Conservation (phyloP, 1,140 invertebrate genomes). For the Penaeus japonicus region DNA sequence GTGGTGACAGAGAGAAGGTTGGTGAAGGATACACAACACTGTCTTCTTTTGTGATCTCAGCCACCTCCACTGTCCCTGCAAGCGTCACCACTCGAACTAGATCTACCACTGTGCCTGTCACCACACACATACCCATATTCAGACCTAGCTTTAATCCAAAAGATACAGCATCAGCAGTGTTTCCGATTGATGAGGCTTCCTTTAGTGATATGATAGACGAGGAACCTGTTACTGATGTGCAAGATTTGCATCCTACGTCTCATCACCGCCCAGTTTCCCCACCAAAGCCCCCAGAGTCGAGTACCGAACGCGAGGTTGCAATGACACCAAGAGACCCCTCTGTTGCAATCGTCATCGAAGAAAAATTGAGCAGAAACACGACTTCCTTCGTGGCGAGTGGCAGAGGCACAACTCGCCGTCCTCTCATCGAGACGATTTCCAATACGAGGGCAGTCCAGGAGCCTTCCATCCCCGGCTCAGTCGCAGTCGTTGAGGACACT, state of each 20-base stretch:
- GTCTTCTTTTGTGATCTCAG: background rate
- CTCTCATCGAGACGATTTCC: conserved; percentile 18
- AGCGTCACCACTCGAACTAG: conserved; percentile 46
- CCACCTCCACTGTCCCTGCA: conserved; percentile 35
- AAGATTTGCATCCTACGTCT: conserved; percentile 19
- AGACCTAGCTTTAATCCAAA: background rate
- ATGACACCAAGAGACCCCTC: background rate
- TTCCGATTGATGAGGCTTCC: background rate
- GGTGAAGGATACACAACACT: background rate
- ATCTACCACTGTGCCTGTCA: conserved; percentile 45
- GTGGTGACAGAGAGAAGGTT: background rate
- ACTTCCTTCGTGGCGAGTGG: no score
- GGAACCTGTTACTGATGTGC: background rate
- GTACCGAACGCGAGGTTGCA: no score
- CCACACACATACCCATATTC: conserved; percentile 17
- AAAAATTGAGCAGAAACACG: no score
- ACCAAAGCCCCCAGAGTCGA: background rate
- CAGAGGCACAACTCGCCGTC: background rate
- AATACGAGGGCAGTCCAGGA: background rate
- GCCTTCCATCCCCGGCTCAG: background rate
- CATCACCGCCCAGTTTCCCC: conserved; percentile 18
- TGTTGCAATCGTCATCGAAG: no score
- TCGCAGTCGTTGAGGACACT: background rate
- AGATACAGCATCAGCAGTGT: background rate
- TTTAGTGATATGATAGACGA: background rate